Conservation (phyloP, 53 echinoderm and acorn worm species). For the Hippasteria phrygiana region DNA sequence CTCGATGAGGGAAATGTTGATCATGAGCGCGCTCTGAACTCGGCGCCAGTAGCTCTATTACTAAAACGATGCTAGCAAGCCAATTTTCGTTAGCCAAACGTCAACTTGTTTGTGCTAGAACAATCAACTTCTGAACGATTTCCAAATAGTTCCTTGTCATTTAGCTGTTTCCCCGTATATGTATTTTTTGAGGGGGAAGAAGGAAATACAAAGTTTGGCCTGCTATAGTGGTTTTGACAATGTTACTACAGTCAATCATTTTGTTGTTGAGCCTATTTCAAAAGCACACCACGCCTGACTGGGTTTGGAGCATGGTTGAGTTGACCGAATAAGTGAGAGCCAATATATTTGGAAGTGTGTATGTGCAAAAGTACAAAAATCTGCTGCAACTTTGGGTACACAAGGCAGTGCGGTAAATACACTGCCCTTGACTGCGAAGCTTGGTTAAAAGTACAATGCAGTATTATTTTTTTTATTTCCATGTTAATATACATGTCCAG, state of each 20-base stretch:
- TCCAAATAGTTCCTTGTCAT: neutral
- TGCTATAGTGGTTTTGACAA: neutral
- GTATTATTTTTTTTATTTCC: no score
- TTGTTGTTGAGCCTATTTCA: neutral
- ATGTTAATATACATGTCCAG: no score
- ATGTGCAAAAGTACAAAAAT: no score
- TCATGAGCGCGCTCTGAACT: neutral
- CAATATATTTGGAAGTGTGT: neutral
- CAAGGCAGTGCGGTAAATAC: no score
- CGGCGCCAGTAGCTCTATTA: neutral
- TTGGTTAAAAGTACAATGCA: no score
- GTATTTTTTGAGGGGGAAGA: neutral
- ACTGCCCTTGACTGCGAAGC: no score
- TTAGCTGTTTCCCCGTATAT: neutral
- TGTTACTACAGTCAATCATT: neutral
- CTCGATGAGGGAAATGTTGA: conserved; percentile 43
- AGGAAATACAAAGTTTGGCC: neutral
- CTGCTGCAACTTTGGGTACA: no score
- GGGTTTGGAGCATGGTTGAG: neutral
- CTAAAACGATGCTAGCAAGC: neutral
- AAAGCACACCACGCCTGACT: neutral
- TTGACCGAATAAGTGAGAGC: no score
- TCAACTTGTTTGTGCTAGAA: neutral
- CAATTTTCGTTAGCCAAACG: neutral
- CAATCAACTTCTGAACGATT: neutral